Conservation (phyloP, 2,888 invertebrate species). For the Dolichomitus sp. region DNA sequence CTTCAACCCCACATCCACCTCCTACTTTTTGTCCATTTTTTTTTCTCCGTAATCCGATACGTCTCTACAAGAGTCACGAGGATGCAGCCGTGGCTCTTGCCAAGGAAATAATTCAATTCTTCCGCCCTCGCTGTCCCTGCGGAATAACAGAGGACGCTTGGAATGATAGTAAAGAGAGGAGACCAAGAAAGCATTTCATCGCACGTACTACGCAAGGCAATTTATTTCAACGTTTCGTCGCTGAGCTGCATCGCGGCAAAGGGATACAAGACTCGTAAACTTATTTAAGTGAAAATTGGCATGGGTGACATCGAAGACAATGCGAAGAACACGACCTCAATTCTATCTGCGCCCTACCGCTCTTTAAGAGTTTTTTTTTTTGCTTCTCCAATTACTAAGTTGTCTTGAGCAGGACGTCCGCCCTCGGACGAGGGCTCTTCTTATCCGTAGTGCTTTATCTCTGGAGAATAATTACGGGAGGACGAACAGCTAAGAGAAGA, state of each 20-base stretch:
- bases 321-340: constrained; percentile 18
- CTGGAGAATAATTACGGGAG: constrained; percentile 59
- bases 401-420: constrained; percentile 58
- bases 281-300: constrained; percentile 22
- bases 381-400: constrained; percentile 24
- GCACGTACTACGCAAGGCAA: not conserved
- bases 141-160: constrained; percentile 7
- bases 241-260: not conserved
- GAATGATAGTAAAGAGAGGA: too few species aligned
- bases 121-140: constrained; percentile 7
- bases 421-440: constrained; percentile 19
- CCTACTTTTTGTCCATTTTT: not conserved
- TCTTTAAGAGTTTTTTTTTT: not conserved
- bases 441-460: constrained; percentile 58
- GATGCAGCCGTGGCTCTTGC: constrained; percentile 35
- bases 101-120: constrained; percentile 58
- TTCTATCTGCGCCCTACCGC: not conserved
- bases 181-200: too few species aligned
- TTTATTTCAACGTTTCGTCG: constrained; percentile 27
- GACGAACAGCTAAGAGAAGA: constrained; percentile 9
- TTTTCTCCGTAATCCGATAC: constrained; percentile 52
- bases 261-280: constrained; percentile 3
- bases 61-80: constrained; percentile 25
- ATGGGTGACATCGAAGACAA: constrained; percentile 4
- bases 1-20: constrained; percentile 4